Conservation (phyloP, 2,797 vertebrate species). For the Darevskia mixta region DNA sequence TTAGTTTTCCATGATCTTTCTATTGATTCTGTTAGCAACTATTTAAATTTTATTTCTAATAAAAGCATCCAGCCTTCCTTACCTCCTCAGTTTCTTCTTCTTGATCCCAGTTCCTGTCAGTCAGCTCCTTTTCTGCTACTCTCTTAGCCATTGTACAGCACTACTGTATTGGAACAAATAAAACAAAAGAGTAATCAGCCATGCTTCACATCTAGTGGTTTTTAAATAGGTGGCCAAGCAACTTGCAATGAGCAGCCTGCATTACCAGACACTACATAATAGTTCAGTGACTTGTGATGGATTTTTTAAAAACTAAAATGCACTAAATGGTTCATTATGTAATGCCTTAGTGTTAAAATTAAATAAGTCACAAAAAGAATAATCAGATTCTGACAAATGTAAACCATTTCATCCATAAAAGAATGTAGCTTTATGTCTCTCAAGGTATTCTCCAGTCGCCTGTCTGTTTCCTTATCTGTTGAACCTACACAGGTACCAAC, state of each 20-base stretch:
- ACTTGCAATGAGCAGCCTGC: neutral
- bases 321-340: neutral
- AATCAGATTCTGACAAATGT: neutral
- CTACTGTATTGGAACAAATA: slow-evolving; percentile 42
- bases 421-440: neutral
- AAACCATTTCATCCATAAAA: neutral
- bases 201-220: neutral
- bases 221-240: neutral
- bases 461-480: neutral
- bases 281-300: neutral
- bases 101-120: slow-evolving; percentile 98
- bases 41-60: neutral
- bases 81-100: slow-evolving; percentile 98
- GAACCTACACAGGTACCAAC: neutral
- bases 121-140: slow-evolving; percentile 95
- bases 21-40: neutral
- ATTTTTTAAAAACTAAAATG: no score
- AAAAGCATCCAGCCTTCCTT: slow-evolving; percentile 8
- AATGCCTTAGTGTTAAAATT: neutral
- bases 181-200: neutral
- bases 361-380: no score
- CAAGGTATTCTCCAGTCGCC: neutral
- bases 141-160: slow-evolving; percentile 91
- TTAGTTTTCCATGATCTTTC: neutral
- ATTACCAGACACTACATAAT: neutral